Conservation (phyloP, 1,140 invertebrate species). For the Gryon sp. region DNA sequence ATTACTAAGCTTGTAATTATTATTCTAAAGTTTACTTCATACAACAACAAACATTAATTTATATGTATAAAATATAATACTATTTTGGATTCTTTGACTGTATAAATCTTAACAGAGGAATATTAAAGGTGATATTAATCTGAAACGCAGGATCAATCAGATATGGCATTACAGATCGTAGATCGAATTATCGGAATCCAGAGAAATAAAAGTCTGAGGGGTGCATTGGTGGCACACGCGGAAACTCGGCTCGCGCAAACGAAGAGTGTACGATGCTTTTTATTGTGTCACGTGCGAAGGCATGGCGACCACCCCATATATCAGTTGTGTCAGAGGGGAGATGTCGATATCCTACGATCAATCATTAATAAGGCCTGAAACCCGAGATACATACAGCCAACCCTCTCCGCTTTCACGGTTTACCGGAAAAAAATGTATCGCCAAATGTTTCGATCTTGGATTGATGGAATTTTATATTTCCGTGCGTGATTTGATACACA, state of each 20-base stretch:
- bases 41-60: too few relatives aligned
- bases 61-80: too few relatives aligned
- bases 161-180: constrained; percentile 34
- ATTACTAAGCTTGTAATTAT: too few relatives aligned
- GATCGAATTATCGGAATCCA: constrained; percentile 68
- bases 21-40: too few relatives aligned
- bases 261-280: constrained; percentile 66
- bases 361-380: constrained; percentile 80
- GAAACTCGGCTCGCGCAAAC: constrained; percentile 32
- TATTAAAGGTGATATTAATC: constrained; percentile 33
- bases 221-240: constrained; percentile 48
- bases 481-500: constrained; percentile 71
- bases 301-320: constrained; percentile 72
- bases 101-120: constrained; percentile 13
- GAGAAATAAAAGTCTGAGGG: constrained; percentile 68
- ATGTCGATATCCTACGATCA: constrained; percentile 79
- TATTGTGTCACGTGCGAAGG: constrained; percentile 78
- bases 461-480: constrained; percentile 80
- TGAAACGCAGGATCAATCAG: constrained; percentile 35
- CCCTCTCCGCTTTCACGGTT: constrained; percentile 57
- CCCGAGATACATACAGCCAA: constrained; percentile 76
- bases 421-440: constrained; percentile 72
- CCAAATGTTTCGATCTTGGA: constrained; percentile 71
- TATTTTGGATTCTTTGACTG: too few relatives aligned
- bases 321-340: constrained; percentile 77